Conservation (phyloP, 1,140 invertebrate species). For the Galendromus occidentalis region DNA sequence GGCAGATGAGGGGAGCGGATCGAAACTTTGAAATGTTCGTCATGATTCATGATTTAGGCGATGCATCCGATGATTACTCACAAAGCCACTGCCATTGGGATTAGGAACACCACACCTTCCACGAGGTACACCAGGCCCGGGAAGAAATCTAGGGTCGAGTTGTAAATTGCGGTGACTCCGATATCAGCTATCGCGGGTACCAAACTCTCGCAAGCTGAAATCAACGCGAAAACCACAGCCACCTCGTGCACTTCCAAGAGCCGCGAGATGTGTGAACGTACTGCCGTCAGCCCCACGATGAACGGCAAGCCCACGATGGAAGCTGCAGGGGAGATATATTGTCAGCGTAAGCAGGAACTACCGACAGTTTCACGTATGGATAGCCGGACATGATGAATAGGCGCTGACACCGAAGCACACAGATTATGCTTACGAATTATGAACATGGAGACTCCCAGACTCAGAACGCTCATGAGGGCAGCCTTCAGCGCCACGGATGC, state of each 20-base stretch:
- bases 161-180: not conserved
- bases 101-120: not conserved
- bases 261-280: not conserved
- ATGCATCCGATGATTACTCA: too few species aligned
- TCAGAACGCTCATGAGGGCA: not conserved
- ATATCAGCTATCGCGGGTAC: not conserved
- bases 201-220: not conserved
- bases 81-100: not conserved
- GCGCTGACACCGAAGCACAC: too few species aligned
- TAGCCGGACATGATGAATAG: too few species aligned
- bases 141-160: not conserved
- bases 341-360: too few species aligned
- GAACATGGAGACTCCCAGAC: not conserved
- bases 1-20: not conserved
- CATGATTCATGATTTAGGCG: too few species aligned
- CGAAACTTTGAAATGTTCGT: too few species aligned
- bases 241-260: not conserved
- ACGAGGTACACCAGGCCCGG: not conserved
- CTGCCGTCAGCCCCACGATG: not conserved
- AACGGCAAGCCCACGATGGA: not conserved
- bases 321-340: not conserved
- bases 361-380: too few species aligned
- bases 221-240: not conserved
- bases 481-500: not conserved
- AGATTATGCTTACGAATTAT: not conserved